These are phyloP conservation scores for Antheraea mylitta DNA, from an alignment of 1,140 invertebrate genomes.

Conservation along the genomic window DNA sequence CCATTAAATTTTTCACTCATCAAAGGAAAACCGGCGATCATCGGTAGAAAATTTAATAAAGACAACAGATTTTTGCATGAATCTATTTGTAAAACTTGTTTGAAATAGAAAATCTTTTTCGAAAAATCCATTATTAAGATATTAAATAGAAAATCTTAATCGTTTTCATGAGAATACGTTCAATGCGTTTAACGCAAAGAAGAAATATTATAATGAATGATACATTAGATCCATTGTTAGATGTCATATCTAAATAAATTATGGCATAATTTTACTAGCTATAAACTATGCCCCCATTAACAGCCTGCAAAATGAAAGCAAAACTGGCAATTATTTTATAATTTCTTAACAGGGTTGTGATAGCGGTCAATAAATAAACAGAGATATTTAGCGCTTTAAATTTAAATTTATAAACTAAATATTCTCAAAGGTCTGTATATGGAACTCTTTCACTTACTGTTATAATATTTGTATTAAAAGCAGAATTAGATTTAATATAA, in stretches of 20 bases:
- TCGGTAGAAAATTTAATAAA: conserved; percentile 31
- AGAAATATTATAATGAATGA: not conserved
- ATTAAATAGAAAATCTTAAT: too few species aligned
- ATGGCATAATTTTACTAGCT: conserved; percentile 1
- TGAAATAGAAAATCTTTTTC: not conserved
- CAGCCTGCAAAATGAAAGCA: not conserved
- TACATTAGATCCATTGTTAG: not conserved
- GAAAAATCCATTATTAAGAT: not conserved
- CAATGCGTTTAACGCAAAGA: not conserved
- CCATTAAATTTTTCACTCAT: conserved; percentile 22
- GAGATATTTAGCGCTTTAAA: not conserved
- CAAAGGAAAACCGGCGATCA: conserved; percentile 25
- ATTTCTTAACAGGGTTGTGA: not conserved
- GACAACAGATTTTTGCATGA: conserved; percentile 29
- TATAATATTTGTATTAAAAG: too few species aligned
- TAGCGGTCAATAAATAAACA: not conserved
- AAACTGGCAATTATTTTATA: not conserved
- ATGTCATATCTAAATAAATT: not conserved
- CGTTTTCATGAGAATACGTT: too few species aligned
- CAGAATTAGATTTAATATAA: too few species aligned
- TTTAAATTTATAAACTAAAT: not conserved
- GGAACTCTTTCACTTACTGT: too few species aligned
- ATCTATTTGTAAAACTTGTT: conserved; percentile 15
- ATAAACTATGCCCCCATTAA: not conserved
- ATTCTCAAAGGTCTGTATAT: too few species aligned